Conservation (phyloP, 2,113 vertebrate species). For the Serilophus lunatus region DNA sequence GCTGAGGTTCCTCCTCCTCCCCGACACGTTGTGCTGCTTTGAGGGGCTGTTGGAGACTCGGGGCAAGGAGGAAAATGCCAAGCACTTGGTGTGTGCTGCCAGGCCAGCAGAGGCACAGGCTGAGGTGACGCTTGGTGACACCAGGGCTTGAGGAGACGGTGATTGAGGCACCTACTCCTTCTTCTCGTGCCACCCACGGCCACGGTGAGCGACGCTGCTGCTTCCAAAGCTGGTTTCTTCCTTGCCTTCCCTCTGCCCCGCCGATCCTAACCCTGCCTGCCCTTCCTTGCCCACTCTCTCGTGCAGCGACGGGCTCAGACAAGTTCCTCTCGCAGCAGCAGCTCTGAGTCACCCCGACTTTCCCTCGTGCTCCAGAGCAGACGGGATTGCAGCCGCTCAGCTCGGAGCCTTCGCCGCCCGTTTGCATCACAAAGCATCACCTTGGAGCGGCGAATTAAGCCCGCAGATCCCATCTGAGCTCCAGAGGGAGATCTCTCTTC, state of each 20-base stretch:
- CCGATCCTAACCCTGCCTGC: neutral
- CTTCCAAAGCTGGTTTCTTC: neutral
- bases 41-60: neutral
- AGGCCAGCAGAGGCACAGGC: neutral
- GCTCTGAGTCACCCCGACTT: neutral
- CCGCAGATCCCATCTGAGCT: neutral
- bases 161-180: neutral
- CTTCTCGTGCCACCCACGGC: neutral
- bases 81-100: neutral
- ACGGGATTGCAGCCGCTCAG: neutral
- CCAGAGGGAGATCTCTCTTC: neutral
- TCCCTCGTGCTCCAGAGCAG: neutral
- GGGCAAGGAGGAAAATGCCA: neutral
- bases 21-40: accelerated
- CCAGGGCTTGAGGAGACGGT: neutral
- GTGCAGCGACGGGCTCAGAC: conserved; percentile 31
- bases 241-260: neutral
- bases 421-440: neutral
- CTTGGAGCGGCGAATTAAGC: neutral
- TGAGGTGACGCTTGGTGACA: neutral
- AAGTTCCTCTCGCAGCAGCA: neutral
- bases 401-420: neutral
- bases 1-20: neutral
- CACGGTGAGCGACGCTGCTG: accelerated
- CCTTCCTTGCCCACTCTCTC: conserved; percentile 24